Evolutionary conservation across 2,113 vertebrate species (phyloP).

Genomic region (Ia io): DNA sequence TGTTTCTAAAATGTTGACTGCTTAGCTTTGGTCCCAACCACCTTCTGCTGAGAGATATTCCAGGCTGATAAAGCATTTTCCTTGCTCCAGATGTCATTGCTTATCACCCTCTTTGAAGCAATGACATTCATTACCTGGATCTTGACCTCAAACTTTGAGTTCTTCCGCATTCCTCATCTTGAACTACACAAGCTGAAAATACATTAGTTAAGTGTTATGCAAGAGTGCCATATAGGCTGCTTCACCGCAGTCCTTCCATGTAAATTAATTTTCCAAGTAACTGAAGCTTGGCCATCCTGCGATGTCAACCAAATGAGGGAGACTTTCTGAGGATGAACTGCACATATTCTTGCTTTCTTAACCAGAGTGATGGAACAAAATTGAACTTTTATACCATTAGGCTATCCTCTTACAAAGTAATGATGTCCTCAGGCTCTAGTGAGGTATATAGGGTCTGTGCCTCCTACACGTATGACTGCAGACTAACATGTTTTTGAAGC

Average conservation of each 20-base stretch:
- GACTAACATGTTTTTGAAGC: background rate
- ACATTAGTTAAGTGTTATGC: background rate
- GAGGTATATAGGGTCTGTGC: background rate
- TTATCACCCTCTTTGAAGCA: background rate
- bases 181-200: background rate
- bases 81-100: background rate
- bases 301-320: background rate
- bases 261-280: slow-evolving; percentile 52
- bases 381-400: background rate
- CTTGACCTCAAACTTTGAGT: background rate
- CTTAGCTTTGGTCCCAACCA: background rate
- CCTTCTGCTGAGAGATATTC: background rate
- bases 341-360: background rate
- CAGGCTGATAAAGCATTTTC: background rate
- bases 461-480: background rate
- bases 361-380: background rate
- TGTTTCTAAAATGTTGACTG: background rate
- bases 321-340: background rate
- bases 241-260: background rate
- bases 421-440: background rate
- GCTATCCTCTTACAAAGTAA: background rate
- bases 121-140: background rate
- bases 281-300: slow-evolving; percentile 28
- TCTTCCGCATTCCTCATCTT: background rate
- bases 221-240: background rate